Evolutionary conservation across 2,113 vertebrate species (phyloP), one percentile per base, ranked within the genome.

Genomic region (Aphelocoma coerulescens): DNA sequence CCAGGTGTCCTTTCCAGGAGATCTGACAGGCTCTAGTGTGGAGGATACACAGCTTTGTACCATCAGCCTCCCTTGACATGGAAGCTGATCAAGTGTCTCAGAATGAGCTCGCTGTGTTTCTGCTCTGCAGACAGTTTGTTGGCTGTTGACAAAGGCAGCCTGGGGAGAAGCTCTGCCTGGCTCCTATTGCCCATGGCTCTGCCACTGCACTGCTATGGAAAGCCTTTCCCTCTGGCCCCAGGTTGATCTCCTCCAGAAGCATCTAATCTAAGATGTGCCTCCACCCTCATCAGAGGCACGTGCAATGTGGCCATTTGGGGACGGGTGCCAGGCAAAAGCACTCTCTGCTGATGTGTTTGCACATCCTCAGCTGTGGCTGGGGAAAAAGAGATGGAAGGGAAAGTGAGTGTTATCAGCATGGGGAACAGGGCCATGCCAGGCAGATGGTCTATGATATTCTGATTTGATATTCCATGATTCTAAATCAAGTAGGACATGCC

Each of bases 281-380:
- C 75, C 10, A 6, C 20, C 41, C n/a, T 59, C n/a, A 2, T 4
- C 39, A 59, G 12, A 75, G 26, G 32, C n/a, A 16, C 1, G 1
- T 20, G 35, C 73, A 22, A 15, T 2, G 3, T 0, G 13, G 28
- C 51, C 7, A 3, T 41, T 0, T 24, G 55, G 83, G 68, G 41
- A 44, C 10, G 2, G 0, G 5, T 5, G 14, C 46, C 46, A 26
- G 63, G 22, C 67, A 49, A n/a, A 11, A 0, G 37, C 28, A 28
- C 51, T 30, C 69, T 27, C 58, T 6, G 6, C 57, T 54, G 62
- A 5, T 52, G 19, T 20, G 17, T 30, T 61, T 59, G 39, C 16
- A 39, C 30, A 28, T 22, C 49, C 54, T 89, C 77, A 51, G 48
- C 54, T 67, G 61, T 10, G 27, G 28, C 79, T 63, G 76, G 41